Conservation (phyloP, 1,140 invertebrate species). For the Atta cephalotes region DNA sequence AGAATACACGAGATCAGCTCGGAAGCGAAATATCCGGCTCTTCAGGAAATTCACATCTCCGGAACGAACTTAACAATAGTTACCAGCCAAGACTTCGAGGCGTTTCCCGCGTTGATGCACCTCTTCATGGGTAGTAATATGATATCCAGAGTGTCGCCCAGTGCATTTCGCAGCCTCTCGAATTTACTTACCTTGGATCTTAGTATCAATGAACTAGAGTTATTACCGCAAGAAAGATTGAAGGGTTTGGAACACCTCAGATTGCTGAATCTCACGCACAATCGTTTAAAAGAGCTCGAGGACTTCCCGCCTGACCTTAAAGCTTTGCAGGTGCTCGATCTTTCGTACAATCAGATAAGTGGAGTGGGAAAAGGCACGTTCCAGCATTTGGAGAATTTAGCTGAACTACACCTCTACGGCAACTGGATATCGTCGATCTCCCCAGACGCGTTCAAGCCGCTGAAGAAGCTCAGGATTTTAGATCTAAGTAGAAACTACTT, state of each 20-base stretch:
- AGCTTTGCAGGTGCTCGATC: conserved; percentile 92
- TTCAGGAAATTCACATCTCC: conserved; percentile 94
- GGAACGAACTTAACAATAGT: conserved; percentile 94
- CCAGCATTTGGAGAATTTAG: conserved; percentile 90
- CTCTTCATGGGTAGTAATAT: conserved; percentile 91
- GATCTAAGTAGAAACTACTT: conserved; percentile 95
- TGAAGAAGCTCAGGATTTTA: conserved; percentile 92
- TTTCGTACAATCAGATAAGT: conserved; percentile 94
- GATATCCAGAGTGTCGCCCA: conserved; percentile 93
- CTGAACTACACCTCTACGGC: conserved; percentile 91
- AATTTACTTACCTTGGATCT: conserved; percentile 93
- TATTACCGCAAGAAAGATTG: conserved; percentile 93
- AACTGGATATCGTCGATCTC: conserved; percentile 94
- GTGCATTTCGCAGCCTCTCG: conserved; percentile 92
- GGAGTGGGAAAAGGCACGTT: conserved; percentile 92
- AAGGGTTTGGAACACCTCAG: conserved; percentile 91
- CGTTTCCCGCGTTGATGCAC: conserved; percentile 92
- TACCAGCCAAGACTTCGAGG: conserved; percentile 94
- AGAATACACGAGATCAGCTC: conserved; percentile 90
- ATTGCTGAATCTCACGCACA: conserved; percentile 93
- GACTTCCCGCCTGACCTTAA: conserved; percentile 93
- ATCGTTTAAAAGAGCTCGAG: conserved; percentile 93
- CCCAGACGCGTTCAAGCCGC: conserved; percentile 91
- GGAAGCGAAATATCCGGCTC: conserved; percentile 88
- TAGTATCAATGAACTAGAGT: conserved; percentile 93